phyloP scores from a whole-genome alignment of 2,113 vertebrate species.

The Cromileptes altivelis region DNA sequence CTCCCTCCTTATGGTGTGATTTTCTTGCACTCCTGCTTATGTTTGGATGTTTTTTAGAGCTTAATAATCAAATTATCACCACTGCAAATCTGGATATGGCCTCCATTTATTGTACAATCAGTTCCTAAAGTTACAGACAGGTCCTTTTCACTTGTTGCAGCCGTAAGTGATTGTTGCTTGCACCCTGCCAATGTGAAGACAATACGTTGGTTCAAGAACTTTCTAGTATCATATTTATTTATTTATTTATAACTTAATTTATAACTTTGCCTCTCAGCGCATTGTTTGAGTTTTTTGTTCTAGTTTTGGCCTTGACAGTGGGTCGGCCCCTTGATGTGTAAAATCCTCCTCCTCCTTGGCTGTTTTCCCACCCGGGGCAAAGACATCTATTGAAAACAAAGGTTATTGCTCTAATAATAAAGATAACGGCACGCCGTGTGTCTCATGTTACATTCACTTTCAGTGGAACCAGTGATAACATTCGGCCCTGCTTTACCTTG shows the following conservation, averaged over 20 bases:
- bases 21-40: neutral
- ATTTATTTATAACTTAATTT: neutral
- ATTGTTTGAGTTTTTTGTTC: neutral
- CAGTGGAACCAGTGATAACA: neutral
- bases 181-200: neutral
- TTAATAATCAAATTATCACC: neutral
- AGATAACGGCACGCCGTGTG: neutral
- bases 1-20: constrained; percentile 1
- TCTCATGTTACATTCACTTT: constrained; percentile 9
- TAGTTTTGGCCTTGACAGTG: neutral
- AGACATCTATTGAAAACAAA: constrained; percentile 5
- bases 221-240: neutral
- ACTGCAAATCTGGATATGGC: neutral
- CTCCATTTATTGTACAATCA: neutral
- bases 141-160: neutral
- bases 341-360: neutral
- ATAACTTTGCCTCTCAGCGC: neutral
- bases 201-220: neutral
- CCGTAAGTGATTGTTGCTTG: neutral
- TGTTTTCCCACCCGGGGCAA: neutral
- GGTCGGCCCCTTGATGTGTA: neutral
- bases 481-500: neutral
- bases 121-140: neutral
- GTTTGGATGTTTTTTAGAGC: constrained; percentile 8
- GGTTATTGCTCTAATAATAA: neutral